A percentile compares a stretch with the other conserved stretches of the same genome.
Evolutionary conservation across 2,797 vertebrate species (phyloP).

Genomic region (Danio choprae): DNA sequence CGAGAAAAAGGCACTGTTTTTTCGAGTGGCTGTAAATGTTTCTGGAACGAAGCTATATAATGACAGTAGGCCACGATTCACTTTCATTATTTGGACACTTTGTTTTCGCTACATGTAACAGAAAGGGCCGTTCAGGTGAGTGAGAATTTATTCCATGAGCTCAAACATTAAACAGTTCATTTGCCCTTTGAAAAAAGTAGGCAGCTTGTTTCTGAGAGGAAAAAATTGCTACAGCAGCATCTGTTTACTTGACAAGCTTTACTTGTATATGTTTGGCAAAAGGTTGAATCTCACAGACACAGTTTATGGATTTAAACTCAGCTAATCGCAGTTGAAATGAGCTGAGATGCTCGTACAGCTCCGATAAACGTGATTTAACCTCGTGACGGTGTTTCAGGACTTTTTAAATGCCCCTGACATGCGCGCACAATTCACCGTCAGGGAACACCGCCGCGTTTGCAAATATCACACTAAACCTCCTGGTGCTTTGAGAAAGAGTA

Average conservation of each 20-base stretch:
- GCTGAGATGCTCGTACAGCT: conserved; percentile 7
- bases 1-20: too few species aligned
- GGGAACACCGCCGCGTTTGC: conserved; percentile 5
- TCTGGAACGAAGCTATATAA: neutral
- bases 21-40: too few species aligned
- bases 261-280: neutral
- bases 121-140: neutral
- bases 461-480: conserved; percentile 25
- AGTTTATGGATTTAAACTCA: conserved; percentile 4
- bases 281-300: neutral
- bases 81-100: neutral
- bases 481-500: conserved; percentile 5
- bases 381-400: neutral
- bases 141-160: neutral
- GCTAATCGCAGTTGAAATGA: conserved; percentile 8
- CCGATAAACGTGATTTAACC: conserved; percentile 17
- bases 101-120: neutral
- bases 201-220: too few species aligned
- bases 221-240: too few species aligned
- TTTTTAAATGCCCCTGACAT: neutral
- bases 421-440: neutral
- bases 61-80: too few species aligned
- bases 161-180: neutral
- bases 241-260: neutral
- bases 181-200: neutral